Percentiles rank a stretch among this genome's conserved stretches.
These are phyloP conservation scores for Spatulosminthurus flaviceps DNA, from an alignment of 2,888 invertebrate species.

Conservation along the genomic window DNA sequence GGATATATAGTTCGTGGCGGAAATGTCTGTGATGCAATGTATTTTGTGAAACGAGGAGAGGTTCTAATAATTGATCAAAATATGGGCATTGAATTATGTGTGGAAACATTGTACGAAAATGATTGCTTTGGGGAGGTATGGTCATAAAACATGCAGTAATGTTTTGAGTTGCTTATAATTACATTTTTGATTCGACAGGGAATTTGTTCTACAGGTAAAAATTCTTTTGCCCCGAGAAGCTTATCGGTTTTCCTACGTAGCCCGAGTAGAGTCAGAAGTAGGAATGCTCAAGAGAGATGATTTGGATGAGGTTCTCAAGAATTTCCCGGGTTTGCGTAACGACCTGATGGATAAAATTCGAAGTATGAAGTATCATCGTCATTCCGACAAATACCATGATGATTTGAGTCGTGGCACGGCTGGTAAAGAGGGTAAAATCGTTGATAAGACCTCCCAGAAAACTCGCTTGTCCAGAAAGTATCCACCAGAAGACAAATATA, in stretches of 20 bases:
- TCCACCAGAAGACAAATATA: background rate
- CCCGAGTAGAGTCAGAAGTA: constrained; percentile 59
- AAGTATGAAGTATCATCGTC: constrained; percentile 48
- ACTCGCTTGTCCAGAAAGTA: background rate
- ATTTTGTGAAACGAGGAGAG: constrained; percentile 61
- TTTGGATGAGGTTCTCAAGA: constrained; percentile 54
- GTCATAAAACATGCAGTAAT: background rate
- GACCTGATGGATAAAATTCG: constrained; percentile 53
- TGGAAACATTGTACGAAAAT: constrained; percentile 57
- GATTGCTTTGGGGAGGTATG: constrained; percentile 62
- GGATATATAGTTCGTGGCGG: constrained; percentile 58
- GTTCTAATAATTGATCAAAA: constrained; percentile 61
- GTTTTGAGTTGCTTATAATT: background rate
- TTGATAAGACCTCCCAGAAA: background rate
- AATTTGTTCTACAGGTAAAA: constrained; percentile 51
- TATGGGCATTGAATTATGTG: constrained; percentile 56
- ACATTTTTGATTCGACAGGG: background rate
- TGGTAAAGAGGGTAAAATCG: background rate
- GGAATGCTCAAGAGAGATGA: constrained; percentile 57
- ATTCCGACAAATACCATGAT: background rate
- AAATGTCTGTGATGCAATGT: constrained; percentile 59
- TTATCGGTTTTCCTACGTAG: constrained; percentile 60
- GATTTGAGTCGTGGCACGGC: background rate
- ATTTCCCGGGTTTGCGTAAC: constrained; percentile 52
- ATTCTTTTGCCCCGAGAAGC: constrained; percentile 55